A percentile compares a stretch with the other conserved stretches of the same genome.
Conservation (phyloP, 30 jellyfish, hydroid and myxozoan species). For the Turritopsis rubra region DNA sequence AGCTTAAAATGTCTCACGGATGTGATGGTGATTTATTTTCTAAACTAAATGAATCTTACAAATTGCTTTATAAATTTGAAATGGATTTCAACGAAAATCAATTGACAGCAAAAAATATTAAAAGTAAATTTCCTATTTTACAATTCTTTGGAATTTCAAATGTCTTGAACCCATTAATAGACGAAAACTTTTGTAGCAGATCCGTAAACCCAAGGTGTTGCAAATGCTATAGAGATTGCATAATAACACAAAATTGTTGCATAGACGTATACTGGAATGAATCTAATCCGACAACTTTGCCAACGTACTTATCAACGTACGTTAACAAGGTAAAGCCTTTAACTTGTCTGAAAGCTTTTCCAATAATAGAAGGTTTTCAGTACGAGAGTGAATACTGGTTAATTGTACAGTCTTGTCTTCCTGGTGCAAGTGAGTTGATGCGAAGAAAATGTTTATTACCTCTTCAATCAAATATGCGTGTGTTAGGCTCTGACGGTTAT, state of each 20-base stretch:
- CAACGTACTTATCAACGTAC: background rate
- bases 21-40: background rate
- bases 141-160: background rate
- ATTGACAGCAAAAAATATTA: background rate
- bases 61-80: background rate
- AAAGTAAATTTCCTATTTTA: background rate
- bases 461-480: slow-evolving; percentile 3
- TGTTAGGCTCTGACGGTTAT: background rate
- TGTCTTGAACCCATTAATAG: background rate
- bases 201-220: background rate
- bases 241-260: background rate
- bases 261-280: background rate
- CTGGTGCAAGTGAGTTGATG: background rate
- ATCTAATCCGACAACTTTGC: background rate
- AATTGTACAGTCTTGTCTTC: slow-evolving; percentile 4
- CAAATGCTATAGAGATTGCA: background rate
- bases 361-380: background rate
- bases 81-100: background rate
- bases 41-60: background rate
- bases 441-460: background rate
- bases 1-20: background rate
- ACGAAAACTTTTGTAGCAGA: background rate
- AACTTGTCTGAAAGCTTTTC: background rate
- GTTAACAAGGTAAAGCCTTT: background rate
- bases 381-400: background rate